Base-by-base conservation (phyloP, 2,888 invertebrate species). In the Torymus texanus region DNA sequence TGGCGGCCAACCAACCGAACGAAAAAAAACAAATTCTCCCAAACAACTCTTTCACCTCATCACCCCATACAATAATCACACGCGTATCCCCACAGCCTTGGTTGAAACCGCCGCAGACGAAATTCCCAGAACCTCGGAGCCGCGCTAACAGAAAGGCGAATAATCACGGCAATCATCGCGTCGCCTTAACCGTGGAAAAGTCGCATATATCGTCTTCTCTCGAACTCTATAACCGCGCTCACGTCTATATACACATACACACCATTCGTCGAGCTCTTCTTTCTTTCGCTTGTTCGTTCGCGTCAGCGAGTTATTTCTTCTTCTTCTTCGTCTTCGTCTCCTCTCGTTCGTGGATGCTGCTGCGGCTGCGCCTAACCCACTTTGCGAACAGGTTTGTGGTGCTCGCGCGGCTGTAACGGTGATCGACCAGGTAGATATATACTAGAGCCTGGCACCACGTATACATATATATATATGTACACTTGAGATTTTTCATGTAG, bases 361-460 rank as follows among this genome's bases (percentile, higher is more conserved):
- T 14, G 71, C 55, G 16, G 56, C 53, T 67, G 13, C 62, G 16
- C 65, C 70, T 89, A 89, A 88, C 89, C 89, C 86, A 89, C 89
- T 89, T 89, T 84, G 85, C 85, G 85, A 89, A 89, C 89, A 89
- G 89, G 89, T 89, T 89, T 88, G 61, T 74, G 29, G 41, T 51
- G 8, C 63, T 63, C 41, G 12, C n/a, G 24, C 63, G 24, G 55
- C 83, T 74, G 84, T 88, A 88, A 89, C 88, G 88, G 88, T 88
- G 85, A 88, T 88, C 85, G 85, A 82, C 80, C 85, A 62, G 50
- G 8, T 8, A 68, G 84, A 83, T 81, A 78, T 79, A 81, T 79
- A 71, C 58, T 50, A 14, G 41, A 59, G 59, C 29, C 55, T 55
- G 55, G n/a, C n/a, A 3, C 1, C 21, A 2, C 41, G 18, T 14